These are phyloP conservation scores for Phocides pigmalion DNA, from an alignment of 1,140 invertebrate genomes.

Conservation along the genomic window DNA sequence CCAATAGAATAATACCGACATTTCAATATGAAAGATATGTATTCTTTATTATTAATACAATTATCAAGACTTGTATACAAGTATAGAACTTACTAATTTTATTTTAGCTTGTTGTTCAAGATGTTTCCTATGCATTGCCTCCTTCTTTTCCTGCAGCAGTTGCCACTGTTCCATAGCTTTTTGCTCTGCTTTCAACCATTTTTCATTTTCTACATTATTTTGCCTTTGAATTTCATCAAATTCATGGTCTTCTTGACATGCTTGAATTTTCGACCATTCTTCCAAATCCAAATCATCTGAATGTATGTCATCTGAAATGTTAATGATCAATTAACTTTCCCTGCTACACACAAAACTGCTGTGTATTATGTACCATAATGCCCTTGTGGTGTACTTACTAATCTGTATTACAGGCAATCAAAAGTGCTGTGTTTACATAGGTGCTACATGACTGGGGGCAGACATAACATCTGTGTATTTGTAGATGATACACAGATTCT, in stretches of 20 bases:
- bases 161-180: conserved; percentile 83
- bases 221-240: conserved; percentile 71
- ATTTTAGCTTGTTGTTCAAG: conserved; percentile 83
- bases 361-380: background rate
- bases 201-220: conserved; percentile 78
- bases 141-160: conserved; percentile 79
- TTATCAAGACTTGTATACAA: too few species aligned
- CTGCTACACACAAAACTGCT: too few species aligned
- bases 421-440: too few species aligned
- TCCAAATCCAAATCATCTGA: conserved; percentile 71
- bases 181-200: conserved; percentile 75
- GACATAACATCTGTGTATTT: too few species aligned
- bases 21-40: too few species aligned
- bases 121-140: conserved; percentile 77
- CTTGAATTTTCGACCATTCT: conserved; percentile 53
- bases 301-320: conserved; percentile 48
- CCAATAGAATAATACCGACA: too few species aligned
- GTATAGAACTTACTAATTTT: conserved; percentile 56
- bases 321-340: background rate
- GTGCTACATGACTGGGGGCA: too few species aligned
- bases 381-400: too few species aligned
- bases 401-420: too few species aligned
- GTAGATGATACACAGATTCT: background rate
- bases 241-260: conserved; percentile 65
- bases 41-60: too few species aligned